Conservation (phyloP, 1,140 invertebrate genomes). For the Bombus ignitus region DNA sequence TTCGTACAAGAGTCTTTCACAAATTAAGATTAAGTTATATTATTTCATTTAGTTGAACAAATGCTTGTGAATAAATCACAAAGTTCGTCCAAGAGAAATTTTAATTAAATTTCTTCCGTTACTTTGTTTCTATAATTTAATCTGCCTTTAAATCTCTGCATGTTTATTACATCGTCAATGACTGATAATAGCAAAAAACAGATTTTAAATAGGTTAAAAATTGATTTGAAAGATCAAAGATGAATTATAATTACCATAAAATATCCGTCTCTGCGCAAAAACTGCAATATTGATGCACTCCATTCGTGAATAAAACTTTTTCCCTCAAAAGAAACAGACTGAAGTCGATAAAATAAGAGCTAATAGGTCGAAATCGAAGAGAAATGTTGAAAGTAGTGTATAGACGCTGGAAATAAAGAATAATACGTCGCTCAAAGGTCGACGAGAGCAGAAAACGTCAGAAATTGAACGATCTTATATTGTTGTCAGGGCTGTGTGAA, state of each 20-base stretch:
- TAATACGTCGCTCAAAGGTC: no score
- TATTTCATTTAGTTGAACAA: no score
- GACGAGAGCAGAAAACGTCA: neutral
- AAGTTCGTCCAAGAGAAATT: neutral
- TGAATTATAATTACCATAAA: no score
- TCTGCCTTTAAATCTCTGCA: neutral
- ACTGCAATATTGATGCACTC: neutral
- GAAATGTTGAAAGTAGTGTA: neutral
- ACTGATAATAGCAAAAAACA: no score
- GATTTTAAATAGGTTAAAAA: no score
- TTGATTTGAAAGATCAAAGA: no score
- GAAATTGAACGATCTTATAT: conserved; percentile 11
- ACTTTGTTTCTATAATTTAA: neutral
- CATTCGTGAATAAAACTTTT: neutral
- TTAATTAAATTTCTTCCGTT: neutral
- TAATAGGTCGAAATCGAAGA: neutral
- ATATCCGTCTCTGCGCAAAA: no score
- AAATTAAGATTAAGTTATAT: neutral
- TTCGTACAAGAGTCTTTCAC: no score
- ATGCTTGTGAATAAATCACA: no score
- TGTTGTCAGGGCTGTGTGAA: neutral
- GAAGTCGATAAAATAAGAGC: neutral
- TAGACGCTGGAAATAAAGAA: neutral
- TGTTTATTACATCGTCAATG: neutral
- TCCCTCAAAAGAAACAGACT: neutral